Percentiles rank a stretch among this genome's conserved stretches.
These are phyloP conservation scores for Microcebus jonahi DNA, from an alignment of 2,113 vertebrate genomes.

Conservation along the genomic window DNA sequence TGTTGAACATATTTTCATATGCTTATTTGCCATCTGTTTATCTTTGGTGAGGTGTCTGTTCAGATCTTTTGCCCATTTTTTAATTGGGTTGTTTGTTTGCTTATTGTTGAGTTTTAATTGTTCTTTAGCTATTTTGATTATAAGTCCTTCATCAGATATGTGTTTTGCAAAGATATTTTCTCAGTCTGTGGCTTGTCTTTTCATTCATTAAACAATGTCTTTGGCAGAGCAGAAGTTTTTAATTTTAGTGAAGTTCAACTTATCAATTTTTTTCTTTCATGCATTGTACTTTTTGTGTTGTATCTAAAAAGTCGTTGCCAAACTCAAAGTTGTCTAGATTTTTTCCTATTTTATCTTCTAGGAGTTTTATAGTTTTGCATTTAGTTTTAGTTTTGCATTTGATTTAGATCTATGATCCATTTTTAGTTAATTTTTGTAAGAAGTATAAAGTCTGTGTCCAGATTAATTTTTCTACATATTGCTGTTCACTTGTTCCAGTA, in stretches of 20 bases:
- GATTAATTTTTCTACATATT: neutral
- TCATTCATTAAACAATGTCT: slow-evolving; percentile 48
- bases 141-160: slow-evolving; percentile 48
- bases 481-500: neutral
- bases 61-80: slow-evolving; percentile 64
- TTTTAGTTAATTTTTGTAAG: neutral
- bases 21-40: slow-evolving; percentile 63
- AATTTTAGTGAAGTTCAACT: slow-evolving; percentile 45
- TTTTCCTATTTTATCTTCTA: neutral
- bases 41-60: slow-evolving; percentile 67
- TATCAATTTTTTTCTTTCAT: neutral
- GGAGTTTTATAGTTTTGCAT: neutral
- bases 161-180: slow-evolving; percentile 58
- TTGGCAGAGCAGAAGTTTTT: slow-evolving; percentile 19
- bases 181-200: slow-evolving; percentile 39
- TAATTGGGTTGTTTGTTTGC: slow-evolving; percentile 62
- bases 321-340: neutral
- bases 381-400: neutral
- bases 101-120: slow-evolving; percentile 60
- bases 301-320: neutral
- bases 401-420: neutral
- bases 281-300: neutral
- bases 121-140: slow-evolving; percentile 63
- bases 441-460: neutral
- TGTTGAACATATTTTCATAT: slow-evolving; percentile 66